Conservation (phyloP, 2,888 invertebrate genomes). For the Nomada fucata region DNA sequence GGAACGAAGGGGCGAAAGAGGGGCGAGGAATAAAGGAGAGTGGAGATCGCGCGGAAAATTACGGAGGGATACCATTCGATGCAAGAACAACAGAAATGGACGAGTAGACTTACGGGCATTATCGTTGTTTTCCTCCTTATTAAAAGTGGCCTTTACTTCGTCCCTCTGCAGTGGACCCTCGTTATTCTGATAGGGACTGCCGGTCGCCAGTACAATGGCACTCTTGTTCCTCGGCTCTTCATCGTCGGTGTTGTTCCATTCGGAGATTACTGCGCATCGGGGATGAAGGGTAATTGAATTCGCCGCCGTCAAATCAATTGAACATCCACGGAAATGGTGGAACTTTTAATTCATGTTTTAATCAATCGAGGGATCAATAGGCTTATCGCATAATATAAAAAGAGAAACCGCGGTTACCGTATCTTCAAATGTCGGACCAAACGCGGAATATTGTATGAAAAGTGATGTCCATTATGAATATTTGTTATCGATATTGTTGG, state of each 20-base stretch:
- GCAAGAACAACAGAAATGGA: conserved; percentile 62
- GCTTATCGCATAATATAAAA: neutral
- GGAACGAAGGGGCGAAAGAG: neutral
- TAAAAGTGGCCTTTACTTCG: conserved; percentile 87
- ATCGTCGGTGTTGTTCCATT: conserved; percentile 88
- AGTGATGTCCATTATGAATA: too few relatives aligned
- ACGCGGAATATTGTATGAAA: too few relatives aligned
- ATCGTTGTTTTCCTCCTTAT: conserved; percentile 85
- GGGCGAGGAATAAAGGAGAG: conserved; percentile 39
- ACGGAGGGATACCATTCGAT: conserved; percentile 51
- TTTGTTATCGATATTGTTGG: too few relatives aligned
- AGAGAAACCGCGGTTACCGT: too few relatives aligned
- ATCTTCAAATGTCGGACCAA: too few relatives aligned
- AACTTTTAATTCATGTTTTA: conserved; percentile 13
- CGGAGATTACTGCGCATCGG: conserved; percentile 77
- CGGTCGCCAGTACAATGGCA: conserved; percentile 82
- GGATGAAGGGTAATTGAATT: conserved; percentile 68
- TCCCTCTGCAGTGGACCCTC: conserved; percentile 89
- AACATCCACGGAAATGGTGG: neutral
- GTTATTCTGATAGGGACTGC: conserved; percentile 85
- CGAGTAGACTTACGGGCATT: conserved; percentile 79
- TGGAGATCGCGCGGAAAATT: conserved; percentile 69
- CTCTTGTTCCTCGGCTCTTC: conserved; percentile 84
- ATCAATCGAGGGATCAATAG: conserved; percentile 19
- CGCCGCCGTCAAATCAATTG: conserved; percentile 32